Evolutionary conservation across 2,797 vertebrate species (phyloP), one percentile per base, ranked within the genome.

Genomic region (Pogonophryne albipinna): DNA sequence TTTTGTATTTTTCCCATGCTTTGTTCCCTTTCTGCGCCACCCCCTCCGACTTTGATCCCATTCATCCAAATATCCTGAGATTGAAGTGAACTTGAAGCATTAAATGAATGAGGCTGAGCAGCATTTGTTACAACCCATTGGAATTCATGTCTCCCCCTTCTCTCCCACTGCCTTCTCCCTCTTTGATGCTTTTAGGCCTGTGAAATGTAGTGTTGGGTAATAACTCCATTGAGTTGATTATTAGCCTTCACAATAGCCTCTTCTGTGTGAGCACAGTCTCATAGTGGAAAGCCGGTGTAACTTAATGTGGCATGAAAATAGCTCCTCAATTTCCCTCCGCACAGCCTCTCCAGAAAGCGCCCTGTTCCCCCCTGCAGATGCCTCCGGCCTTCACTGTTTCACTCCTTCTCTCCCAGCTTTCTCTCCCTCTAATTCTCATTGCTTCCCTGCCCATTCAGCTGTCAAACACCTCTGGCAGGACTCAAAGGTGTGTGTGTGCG

Each of bases 281-380:
- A 74, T 13, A 78, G 83, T 79, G 71, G 83, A 87, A 79, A 78
- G 77, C 86, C 85, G 87, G 63, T 86, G 73, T 89, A 86, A 88
- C 86, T 87, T 93, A 94, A 93, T 93, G 91, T 91, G 86, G 82
- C 92, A 90, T 92, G 91, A 92, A 92, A 93, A 93, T 91, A 87
- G 88, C 85, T 93, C 89, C 83, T 89, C 87, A 91, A 80, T 94
- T 91, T 93, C 88, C 86, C 87, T 69, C 61, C 47, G 47, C 74
- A 61, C 78, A 71, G 78, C 69, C 75, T 87, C 81, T 78, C 84
- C 31, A 66, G 82, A 88, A 83, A 82, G 70, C 79, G 76, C 68
- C 86, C 76, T 65, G 79, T 84, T 89, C 80, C 78, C 76, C 82
- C 74, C 82, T 79, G 75, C 67, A 45, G 61, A 86, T 41, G 88